A percentile compares a stretch with the other conserved stretches of the same genome.
Evolutionary conservation across 1,140 invertebrate species (phyloP).

Genomic region (Zaprionus ghesquierei): DNA sequence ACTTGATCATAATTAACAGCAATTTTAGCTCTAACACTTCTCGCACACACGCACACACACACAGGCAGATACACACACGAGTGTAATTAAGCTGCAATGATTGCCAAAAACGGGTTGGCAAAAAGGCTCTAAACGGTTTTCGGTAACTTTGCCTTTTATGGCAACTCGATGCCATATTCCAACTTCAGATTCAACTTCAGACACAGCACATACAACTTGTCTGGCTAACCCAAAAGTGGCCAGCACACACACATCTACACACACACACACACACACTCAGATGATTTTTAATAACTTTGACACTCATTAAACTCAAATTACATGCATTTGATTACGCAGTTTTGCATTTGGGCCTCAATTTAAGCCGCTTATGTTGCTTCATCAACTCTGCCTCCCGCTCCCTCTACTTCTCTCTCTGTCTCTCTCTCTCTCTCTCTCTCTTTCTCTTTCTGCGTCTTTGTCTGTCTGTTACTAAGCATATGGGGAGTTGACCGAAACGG

Average conservation of each 20-base stretch:
- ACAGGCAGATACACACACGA: not conserved
- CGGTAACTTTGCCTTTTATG: conserved; percentile 59
- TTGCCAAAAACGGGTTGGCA: conserved; percentile 55
- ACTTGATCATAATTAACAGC: conserved; percentile 45
- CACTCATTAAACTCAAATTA: conserved; percentile 81
- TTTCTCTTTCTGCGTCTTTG: not conserved
- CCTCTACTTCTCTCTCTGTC: not conserved
- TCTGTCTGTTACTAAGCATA: not conserved
- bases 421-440: not conserved
- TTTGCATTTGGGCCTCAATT: conserved; percentile 59
- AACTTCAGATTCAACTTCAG: not conserved
- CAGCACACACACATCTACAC: conserved; percentile 17
- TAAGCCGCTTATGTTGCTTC: conserved; percentile 71
- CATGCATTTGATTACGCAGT: conserved; percentile 79
- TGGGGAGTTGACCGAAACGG: conserved; percentile 24
- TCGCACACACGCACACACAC: not conserved
- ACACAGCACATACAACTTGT: conserved; percentile 14
- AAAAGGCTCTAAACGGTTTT: conserved; percentile 61
- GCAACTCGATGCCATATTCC: conserved; percentile 20
- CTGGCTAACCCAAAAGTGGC: conserved; percentile 40
- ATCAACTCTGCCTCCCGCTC: conserved; percentile 24
- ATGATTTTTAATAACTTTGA: conserved; percentile 81
- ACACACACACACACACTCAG: conserved; percentile 16
- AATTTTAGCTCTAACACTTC: conserved; percentile 15
- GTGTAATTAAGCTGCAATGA: conserved; percentile 70